Conservation (phyloP, 2,888 invertebrate species). For the Tenodera sinensis region DNA sequence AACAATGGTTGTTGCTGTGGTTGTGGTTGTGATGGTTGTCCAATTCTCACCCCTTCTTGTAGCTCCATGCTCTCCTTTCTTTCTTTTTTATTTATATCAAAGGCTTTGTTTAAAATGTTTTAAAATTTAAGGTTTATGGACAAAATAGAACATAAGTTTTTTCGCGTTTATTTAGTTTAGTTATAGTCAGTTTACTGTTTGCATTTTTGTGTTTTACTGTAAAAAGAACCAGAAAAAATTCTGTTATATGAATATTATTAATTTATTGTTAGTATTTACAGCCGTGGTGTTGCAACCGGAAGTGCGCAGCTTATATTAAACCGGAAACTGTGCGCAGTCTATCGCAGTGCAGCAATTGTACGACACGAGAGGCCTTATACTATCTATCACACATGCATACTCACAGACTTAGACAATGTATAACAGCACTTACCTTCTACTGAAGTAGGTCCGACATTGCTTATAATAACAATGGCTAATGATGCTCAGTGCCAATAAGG, state of each 20-base stretch:
- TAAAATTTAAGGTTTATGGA: background rate
- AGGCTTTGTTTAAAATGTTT: background rate
- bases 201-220: background rate
- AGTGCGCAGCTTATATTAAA: background rate
- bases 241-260: background rate
- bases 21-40: background rate
- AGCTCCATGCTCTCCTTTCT: background rate
- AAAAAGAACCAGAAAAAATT: background rate
- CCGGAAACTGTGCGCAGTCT: background rate
- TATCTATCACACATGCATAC: background rate
- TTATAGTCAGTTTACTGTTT: background rate
- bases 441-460: no score
- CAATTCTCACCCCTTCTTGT: background rate
- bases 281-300: background rate
- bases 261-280: background rate
- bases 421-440: background rate
- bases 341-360: background rate
- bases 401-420: background rate
- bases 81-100: background rate
- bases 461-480: no score
- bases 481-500: no score
- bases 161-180: background rate
- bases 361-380: background rate
- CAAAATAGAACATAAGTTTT: background rate
- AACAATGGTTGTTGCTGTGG: conserved; percentile 1